These are phyloP conservation scores for Orchesella flavescens DNA, from an alignment of 2,888 invertebrate species.

Conservation along the genomic window DNA sequence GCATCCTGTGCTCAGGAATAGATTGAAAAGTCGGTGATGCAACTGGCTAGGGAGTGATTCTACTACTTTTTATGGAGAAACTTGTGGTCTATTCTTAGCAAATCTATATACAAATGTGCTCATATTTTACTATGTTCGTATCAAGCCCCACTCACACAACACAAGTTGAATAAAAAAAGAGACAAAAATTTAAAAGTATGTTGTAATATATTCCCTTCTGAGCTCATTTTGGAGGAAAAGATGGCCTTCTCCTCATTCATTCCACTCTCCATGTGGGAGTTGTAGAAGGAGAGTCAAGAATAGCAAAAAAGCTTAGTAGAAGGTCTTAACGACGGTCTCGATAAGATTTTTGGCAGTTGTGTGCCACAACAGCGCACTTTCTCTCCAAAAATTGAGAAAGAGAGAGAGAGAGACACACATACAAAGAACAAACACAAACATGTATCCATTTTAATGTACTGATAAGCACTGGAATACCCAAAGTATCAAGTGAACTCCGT, in stretches of 20 bases:
- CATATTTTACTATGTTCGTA: neutral
- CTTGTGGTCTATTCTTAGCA: slow-evolving; percentile 13
- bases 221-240: neutral
- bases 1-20: slow-evolving; percentile 5
- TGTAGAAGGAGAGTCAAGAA: slow-evolving; percentile 8
- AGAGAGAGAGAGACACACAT: neutral
- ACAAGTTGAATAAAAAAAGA: too few species aligned
- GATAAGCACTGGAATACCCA: slow-evolving; percentile 33
- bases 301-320: neutral
- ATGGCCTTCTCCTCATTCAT: neutral
- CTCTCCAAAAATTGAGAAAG: neutral
- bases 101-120: neutral
- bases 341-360: slow-evolving; percentile 55
- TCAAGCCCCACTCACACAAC: too few species aligned
- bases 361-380: neutral
- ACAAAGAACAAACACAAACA: slow-evolving; percentile 11
- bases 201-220: too few species aligned
- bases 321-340: slow-evolving; percentile 29
- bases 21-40: slow-evolving; percentile 52
- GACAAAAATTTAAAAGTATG: too few species aligned
- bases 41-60: slow-evolving; percentile 51
- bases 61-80: slow-evolving; percentile 41
- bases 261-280: neutral
- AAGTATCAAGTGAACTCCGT: slow-evolving; percentile 45
- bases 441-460: slow-evolving; percentile 25